Conservation (phyloP, 2,888 invertebrate species). For the Meteorus cinctellus region DNA sequence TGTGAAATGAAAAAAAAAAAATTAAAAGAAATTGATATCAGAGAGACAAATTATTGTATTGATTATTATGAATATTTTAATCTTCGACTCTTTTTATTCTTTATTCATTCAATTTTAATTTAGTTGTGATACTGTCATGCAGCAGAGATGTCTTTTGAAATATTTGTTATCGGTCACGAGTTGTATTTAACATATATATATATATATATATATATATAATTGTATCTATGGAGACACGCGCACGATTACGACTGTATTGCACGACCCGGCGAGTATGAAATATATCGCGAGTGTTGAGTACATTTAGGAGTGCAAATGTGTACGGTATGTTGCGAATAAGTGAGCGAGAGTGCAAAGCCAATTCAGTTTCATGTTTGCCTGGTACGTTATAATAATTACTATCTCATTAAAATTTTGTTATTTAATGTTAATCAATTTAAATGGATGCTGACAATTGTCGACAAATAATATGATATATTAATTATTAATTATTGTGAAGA, state of each 20-base stretch:
- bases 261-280: constrained; percentile 69
- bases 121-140: too few relatives aligned
- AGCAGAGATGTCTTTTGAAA: too few relatives aligned
- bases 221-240: constrained; percentile 45
- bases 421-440: constrained; percentile 71
- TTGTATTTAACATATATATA: background rate
- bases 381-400: constrained; percentile 73
- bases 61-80: too few relatives aligned
- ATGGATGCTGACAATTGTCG: background rate
- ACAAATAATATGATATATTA: background rate
- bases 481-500: background rate
- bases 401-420: constrained; percentile 73
- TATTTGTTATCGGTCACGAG: constrained; percentile 46
- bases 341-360: constrained; percentile 53
- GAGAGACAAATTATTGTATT: too few relatives aligned
- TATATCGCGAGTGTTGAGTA: constrained; percentile 39
- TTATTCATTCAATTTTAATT: too few relatives aligned
- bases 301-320: constrained; percentile 29
- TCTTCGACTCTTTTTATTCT: too few relatives aligned
- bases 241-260: constrained; percentile 66
- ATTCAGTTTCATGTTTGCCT: constrained; percentile 65
- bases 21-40: too few relatives aligned
- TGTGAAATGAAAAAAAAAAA: too few relatives aligned
- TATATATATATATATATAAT: background rate
- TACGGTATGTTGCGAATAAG: constrained; percentile 35